phyloP scores from a whole-genome alignment of 2,797 vertebrate genomes.

The Cyprinella venusta region DNA sequence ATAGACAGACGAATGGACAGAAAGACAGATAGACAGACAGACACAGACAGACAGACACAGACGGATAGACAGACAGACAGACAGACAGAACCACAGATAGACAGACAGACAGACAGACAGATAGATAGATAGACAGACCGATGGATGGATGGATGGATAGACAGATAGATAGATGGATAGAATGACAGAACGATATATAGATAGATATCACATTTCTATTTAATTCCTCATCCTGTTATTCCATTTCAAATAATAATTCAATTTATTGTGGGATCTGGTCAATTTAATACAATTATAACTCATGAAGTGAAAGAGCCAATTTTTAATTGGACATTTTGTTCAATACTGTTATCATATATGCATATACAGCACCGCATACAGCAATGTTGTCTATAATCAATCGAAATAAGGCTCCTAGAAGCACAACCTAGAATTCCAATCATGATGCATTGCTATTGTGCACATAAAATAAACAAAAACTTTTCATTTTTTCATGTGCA shows the following conservation, averaged over 20 bases:
- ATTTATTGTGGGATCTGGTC: background rate
- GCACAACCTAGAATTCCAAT: background rate
- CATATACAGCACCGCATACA: background rate
- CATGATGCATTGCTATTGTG: background rate
- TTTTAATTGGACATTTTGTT: too few species aligned
- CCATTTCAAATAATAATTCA: background rate
- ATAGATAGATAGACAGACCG: fast-evolving
- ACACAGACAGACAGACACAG: fast-evolving
- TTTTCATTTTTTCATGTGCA: too few species aligned
- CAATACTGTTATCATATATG: too few species aligned
- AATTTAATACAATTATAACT: too few species aligned
- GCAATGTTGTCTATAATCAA: background rate
- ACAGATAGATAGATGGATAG: fast-evolving
- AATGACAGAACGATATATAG: background rate
- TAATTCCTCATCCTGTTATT: background rate
- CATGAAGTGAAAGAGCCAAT: too few species aligned
- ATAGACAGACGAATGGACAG: background rate
- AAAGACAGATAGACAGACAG: background rate
- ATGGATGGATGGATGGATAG: fast-evolving
- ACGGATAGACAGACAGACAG: fast-evolving
- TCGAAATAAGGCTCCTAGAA: background rate
- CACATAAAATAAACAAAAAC: background rate
- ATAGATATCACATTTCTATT: background rate
- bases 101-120: fast-evolving
- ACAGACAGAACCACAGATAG: fast-evolving